Evolutionary conservation across 2,113 vertebrate genomes (phyloP), one percentile per base, ranked within the genome.

Genomic region (Fulmarus glacialis): DNA sequence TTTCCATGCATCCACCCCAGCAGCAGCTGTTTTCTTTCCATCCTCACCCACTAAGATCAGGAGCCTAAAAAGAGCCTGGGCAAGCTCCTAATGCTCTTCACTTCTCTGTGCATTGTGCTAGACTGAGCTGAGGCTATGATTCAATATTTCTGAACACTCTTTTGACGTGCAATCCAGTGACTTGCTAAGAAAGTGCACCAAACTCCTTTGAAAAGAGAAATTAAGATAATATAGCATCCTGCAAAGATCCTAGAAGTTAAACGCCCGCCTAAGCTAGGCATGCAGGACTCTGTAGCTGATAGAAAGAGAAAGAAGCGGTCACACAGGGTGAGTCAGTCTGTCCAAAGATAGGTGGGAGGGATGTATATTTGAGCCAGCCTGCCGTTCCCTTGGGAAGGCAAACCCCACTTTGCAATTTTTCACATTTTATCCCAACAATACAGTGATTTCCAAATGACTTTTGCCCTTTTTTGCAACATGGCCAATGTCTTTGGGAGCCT

Each of bases 381-480:
- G 42, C n/a, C 2, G 0, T 86, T 93, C 74, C 67, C 63, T 89
- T 52, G 36, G 70, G 82, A 87, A 86, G 20, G 34, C 30, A 95
- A 94, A 68, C 12, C 30, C 40, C 50, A 38, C 53, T 70, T 58
- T 4, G 45, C n/a, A 64, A 6, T 45, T 68, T 52, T 74, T 94
- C 18, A 85, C 6, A 5, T 85, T 80, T 86, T 73, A 73, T 85
- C 22, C 42, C 60, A 56, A 29, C 58, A 87, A 38, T 24, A 38
- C 10, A 32, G n/a, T n/a, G 29, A 83, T 92, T 96, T 97, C 85
- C 58, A 90, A 70, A 53, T 73, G 29, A 78, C 83, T 74, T 96
- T 45, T 87, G 6, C 68, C 62, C 23, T 36, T 62, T 70, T 78
- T 68, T 88, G 32, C 62, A 94, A 91, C 12, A 58, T 9, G 24